Conservation (phyloP, 2,888 invertebrate species). For the Glyphotaelius pellucidus region DNA sequence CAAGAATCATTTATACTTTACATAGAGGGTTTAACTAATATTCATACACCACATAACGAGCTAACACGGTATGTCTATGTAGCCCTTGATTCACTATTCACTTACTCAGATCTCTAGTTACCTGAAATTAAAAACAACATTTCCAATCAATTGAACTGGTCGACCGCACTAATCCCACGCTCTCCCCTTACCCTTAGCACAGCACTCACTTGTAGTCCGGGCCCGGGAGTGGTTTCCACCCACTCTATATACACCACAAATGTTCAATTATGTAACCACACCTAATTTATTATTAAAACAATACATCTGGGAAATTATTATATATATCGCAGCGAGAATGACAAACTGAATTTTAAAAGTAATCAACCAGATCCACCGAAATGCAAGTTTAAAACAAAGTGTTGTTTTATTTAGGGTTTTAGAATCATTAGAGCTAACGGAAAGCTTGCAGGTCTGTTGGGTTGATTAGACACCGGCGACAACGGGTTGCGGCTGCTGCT, state of each 20-base stretch:
- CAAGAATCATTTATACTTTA: slow-evolving; percentile 57
- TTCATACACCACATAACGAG: slow-evolving; percentile 63
- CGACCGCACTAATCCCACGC: not conserved
- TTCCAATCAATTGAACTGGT: slow-evolving; percentile 5
- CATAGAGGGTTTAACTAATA: slow-evolving; percentile 57
- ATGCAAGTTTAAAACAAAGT: not conserved
- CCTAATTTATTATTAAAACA: not conserved
- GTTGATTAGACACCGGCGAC: slow-evolving; percentile 58
- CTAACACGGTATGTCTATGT: slow-evolving; percentile 57
- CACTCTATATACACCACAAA: not conserved
- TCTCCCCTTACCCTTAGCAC: not conserved
- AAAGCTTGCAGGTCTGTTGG: not conserved
- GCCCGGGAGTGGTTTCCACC: not conserved
- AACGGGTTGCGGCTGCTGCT: slow-evolving; percentile 67
- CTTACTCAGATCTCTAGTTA: slow-evolving; percentile 71
- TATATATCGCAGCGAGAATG: not conserved
- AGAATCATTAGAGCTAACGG: not conserved
- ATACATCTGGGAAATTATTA: not conserved
- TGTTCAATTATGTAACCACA: not conserved
- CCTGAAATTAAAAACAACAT: slow-evolving; percentile 71
- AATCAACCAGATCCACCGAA: not conserved
- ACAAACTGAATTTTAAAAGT: not conserved
- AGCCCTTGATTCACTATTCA: slow-evolving; percentile 73
- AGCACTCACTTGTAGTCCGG: not conserved
- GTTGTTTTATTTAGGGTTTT: not conserved